Evolutionary conservation across 2,797 vertebrate species (phyloP), one percentile per base, ranked within the genome.

Genomic region (Melopsittacus undulatus): DNA sequence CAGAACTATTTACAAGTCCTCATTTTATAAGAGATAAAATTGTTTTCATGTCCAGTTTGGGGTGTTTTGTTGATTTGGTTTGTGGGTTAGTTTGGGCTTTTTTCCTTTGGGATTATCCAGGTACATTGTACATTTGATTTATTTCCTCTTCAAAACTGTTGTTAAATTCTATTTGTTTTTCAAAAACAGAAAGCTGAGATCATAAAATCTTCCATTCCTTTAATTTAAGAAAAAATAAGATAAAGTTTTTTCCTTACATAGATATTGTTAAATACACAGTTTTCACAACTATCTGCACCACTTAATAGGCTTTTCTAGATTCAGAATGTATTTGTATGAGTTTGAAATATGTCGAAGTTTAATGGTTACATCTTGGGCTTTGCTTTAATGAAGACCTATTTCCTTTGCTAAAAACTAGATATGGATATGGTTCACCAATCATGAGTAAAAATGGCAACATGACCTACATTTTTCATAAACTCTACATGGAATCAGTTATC

Each of bases 401-500:
- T 63, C 32, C 9, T 68, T 66, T 81, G 5, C 29, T 77, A 83
- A 67, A 90, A 92, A 20, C 13, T 40, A 4, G 4, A 51, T 67
- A 16, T 23, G 7, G 17, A 15, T 20, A 49, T 0, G 0, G 5
- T 42, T 87, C 36, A 46, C 5, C 2, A 24, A 42, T 30, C 32
- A 51, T 36, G 3, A 42, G 13, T 48, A 61, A 77, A 91, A 85
- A 27, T 42, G 4, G 1, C 11, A 52, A 38, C 2, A 52, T 5
- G 34, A 49, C 34, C 23, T 57, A 24, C 4, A 32, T 20, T 45
- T 87, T 84, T 62, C 62, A 30, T 57, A 9, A 79, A 32, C 3
- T 32, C 24, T 62, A 61, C 13, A 10, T 38, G 5, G 88, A 45
- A 4, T 69, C 8, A 34, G 6, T 34, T 80, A 52, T 48, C 24